phyloP scores from a whole-genome alignment of 2,888 invertebrate species.

The Glyphotaelius pellucidus region DNA sequence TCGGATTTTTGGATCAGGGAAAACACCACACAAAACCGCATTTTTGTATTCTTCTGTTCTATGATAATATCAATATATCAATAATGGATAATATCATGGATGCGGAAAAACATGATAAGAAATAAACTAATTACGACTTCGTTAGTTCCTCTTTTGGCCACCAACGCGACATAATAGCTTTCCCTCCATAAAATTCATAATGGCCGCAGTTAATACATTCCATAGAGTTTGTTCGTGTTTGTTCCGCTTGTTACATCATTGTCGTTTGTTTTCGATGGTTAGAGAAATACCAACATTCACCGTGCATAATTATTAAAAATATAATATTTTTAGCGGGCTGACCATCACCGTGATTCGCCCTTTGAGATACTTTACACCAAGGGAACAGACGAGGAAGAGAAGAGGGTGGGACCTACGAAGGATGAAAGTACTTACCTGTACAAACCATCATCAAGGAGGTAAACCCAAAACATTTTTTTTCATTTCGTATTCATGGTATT shows the following conservation, averaged over 20 bases:
- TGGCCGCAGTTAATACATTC: not conserved
- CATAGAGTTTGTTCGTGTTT: not conserved
- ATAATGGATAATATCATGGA: no score
- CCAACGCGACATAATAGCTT: no score
- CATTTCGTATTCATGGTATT: not conserved
- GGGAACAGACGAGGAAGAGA: not conserved
- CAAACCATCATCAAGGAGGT: slow-evolving; percentile 60
- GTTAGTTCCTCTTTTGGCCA: no score
- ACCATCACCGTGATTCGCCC: slow-evolving; percentile 16
- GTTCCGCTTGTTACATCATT: not conserved
- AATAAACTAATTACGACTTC: no score
- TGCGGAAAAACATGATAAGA: no score
- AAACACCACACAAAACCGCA: no score
- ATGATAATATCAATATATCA: no score
- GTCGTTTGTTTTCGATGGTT: not conserved
- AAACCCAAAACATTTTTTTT: not conserved
- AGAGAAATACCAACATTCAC: not conserved
- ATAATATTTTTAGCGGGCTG: slow-evolving; percentile 35
- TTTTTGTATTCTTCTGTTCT: no score
- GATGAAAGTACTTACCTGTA: slow-evolving; percentile 40
- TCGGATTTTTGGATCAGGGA: no score
- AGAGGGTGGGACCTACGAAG: not conserved
- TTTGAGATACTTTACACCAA: slow-evolving; percentile 30
- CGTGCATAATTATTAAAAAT: not conserved
- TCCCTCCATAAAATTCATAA: no score